Evolutionary conservation across 2,113 vertebrate species (phyloP), one percentile per base, ranked within the genome.

Genomic region (Muntiacus muntjak): DNA sequence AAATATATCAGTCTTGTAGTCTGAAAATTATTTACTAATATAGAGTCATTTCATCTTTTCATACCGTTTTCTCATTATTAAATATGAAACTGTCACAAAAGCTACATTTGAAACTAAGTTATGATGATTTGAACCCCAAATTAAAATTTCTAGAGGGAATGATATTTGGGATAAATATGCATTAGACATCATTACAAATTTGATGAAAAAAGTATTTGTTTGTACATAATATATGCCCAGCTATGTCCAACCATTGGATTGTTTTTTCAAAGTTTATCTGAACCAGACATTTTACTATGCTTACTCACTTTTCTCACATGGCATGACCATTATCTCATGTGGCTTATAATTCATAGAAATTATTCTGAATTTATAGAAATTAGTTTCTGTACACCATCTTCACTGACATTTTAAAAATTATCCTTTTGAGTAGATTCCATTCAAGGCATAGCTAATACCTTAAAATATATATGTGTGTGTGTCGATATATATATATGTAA

Each of bases 251-350:
- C 45, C 71, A 50, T 10, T 9, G 30, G 36, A 6, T 6, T 7
- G 6, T 43, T 52, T 64, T 43, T n/a, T 86, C 50, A 23, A 21
- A 17, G 3, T 12, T n/a, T 30, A 23, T 3, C 47, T 6, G 33
- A 86, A 60, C 30, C 87, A 40, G 15, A 19, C 1, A 0, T 26
- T 40, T 40, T 40, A 74, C n/a, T 74, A 25, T 0, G 1, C n/a
- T 71, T 25, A 40, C 10, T 74, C 13, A 40, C 19, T 28, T 71
- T 45, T 47, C 26, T 6, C 6, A 28, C 0, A 2, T 0, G 15
- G 17, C 30, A 4, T 2, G 19, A 21, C 7, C 21, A 21, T 30
- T 15, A n/a, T 28, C 7, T 7, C 13, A 13, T 0, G 6, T 5
- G 52, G 16, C 13, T 21, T 21, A 7, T 64, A 76, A 76, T 76